phyloP scores from a whole-genome alignment of 35 echinoderm and acorn worm species.

The Lytechinus pictus region DNA sequence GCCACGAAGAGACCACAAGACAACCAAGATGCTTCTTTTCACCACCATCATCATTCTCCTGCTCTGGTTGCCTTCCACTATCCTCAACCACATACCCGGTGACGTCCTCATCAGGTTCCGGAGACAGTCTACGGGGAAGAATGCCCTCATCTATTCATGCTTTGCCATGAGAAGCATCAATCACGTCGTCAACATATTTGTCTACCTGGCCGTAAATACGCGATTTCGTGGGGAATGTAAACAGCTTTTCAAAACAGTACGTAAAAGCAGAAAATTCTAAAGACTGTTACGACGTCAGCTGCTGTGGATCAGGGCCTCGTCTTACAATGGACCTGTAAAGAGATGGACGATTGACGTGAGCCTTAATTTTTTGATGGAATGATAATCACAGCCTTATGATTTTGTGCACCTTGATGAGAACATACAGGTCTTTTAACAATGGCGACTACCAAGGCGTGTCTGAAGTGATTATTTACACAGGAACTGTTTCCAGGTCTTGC shows the following conservation, averaged over 20 bases:
- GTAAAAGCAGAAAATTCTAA: not conserved
- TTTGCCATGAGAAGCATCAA: not conserved
- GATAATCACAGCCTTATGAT: no score
- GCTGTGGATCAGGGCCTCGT: no score
- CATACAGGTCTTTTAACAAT: no score
- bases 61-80: not conserved
- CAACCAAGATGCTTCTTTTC: slow-evolving; percentile 29
- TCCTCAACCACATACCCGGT: not conserved
- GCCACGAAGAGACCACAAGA: slow-evolving; percentile 7
- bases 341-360: no score
- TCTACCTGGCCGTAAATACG: not conserved
- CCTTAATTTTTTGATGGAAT: no score
- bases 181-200: slow-evolving; percentile 15
- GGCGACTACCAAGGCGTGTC: no score
- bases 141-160: slow-evolving; percentile 1
- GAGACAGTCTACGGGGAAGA: not conserved
- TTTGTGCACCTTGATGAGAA: no score
- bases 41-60: slow-evolving; percentile 24
- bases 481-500: no score
- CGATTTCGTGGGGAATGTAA: slow-evolving; percentile 6
- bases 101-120: not conserved
- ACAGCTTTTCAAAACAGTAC: not conserved
- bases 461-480: no score
- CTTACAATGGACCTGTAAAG: no score
- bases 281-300: no score